Evolutionary conservation across 2,797 vertebrate species (phyloP).

Genomic region (Peromyscus eremicus): DNA sequence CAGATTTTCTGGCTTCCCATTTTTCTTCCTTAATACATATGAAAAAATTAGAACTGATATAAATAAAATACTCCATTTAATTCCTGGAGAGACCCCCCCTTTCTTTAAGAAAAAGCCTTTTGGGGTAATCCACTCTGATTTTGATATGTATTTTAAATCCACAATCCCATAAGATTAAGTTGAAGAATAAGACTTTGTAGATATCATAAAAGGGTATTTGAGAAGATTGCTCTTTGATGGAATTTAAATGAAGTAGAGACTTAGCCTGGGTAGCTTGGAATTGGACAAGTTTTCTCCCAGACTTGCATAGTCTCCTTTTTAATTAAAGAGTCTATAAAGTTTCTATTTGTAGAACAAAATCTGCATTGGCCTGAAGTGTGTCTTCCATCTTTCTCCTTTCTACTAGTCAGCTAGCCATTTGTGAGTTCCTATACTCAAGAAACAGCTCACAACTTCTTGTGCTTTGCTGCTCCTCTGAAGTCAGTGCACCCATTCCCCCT

Average conservation of each 20-base stretch:
- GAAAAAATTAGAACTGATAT: slow-evolving; percentile 14
- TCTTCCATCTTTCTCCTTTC: slow-evolving; percentile 3
- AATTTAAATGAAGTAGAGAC: slow-evolving; percentile 75
- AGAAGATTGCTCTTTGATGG: slow-evolving; percentile 55
- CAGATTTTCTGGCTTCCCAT: slow-evolving; percentile 18
- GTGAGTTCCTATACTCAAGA: background rate
- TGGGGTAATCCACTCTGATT: slow-evolving; percentile 37
- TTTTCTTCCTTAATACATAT: background rate
- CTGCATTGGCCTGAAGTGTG: background rate
- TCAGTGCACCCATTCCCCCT: too few species aligned
- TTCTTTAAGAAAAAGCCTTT: slow-evolving; percentile 45
- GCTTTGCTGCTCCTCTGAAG: background rate
- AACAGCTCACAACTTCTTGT: background rate
- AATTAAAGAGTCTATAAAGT: slow-evolving; percentile 65
- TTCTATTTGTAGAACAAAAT: slow-evolving; percentile 47
- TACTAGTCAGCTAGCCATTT: background rate
- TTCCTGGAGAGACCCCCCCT: background rate
- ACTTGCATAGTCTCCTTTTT: slow-evolving; percentile 67
- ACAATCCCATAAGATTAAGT: slow-evolving; percentile 60
- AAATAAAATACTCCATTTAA: slow-evolving; percentile 41
- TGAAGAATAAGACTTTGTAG: slow-evolving; percentile 66
- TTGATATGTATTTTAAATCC: slow-evolving; percentile 73
- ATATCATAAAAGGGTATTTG: slow-evolving; percentile 71
- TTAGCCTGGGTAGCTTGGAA: slow-evolving; percentile 66
- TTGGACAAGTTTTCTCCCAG: slow-evolving; percentile 67